These are phyloP conservation scores for Heterotilapia buettikoferi DNA, from an alignment of 2,113 vertebrate species.

Conservation along the genomic window DNA sequence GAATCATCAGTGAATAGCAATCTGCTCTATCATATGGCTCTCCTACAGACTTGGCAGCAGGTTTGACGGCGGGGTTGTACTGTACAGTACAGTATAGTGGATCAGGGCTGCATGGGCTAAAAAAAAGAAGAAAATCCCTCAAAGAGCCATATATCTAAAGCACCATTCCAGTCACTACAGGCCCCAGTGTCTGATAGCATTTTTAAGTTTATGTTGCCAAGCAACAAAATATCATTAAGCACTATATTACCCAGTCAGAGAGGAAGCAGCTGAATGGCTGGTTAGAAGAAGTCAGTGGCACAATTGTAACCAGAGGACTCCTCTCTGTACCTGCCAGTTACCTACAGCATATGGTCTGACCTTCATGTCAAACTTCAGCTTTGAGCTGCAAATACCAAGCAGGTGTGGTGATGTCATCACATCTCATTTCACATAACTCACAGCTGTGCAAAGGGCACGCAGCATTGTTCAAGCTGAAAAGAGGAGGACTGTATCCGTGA, in stretches of 20 bases:
- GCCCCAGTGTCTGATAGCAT: neutral
- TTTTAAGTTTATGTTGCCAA: conserved; percentile 28
- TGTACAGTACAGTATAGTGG: neutral
- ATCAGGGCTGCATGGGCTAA: neutral
- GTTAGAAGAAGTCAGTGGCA: neutral
- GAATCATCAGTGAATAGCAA: conserved; percentile 54
- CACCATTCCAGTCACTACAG: conserved; percentile 1
- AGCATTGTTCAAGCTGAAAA: neutral
- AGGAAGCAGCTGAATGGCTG: conserved; percentile 5
- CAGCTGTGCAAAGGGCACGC: neutral
- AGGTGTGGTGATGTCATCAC: conserved; percentile 61
- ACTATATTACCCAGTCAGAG: conserved; percentile 8
- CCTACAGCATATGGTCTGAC: conserved; percentile 12
- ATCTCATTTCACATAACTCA: conserved; percentile 25
- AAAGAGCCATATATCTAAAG: conserved; percentile 1
- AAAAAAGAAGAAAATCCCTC: neutral
- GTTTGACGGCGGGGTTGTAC: neutral
- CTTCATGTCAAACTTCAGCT: conserved; percentile 27
- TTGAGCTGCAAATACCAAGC: conserved; percentile 51
- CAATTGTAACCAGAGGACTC: neutral
- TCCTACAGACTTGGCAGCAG: conserved; percentile 51
- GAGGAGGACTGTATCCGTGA: neutral
- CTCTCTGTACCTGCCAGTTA: neutral
- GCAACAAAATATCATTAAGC: conserved; percentile 34
- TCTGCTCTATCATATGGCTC: conserved; percentile 56